Base-by-base conservation (phyloP, 2,113 vertebrate genomes). In the Takifugu flavidus region DNA sequence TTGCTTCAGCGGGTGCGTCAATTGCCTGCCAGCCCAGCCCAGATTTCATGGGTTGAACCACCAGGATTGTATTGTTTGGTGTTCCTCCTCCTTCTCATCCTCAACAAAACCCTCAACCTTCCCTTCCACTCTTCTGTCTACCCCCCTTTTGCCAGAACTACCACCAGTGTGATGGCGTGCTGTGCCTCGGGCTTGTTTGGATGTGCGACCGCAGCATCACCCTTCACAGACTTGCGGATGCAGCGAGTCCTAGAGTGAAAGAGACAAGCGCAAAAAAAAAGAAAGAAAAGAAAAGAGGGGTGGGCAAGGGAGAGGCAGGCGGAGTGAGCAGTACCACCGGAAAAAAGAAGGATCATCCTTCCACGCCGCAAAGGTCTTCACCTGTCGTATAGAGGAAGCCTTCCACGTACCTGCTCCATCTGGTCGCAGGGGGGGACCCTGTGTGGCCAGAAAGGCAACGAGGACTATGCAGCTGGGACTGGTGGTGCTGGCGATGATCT, bases 401-500 rank as follows among this genome's bases (percentile, higher is more conserved):
- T 60, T 69, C 68, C 85, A 71, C 75, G 86, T 82, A 80, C 83
- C 75, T 76, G 73, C 89, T 90, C 92, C 89, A 89, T 90, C 91
- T 88, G 85, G 83, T 85, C 79, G 86, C 80, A 80, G 78, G 83
- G 83, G 4, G 82, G 91, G 92, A 88, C 89, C 88, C 89, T 89
- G 86, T 80, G 88, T 81, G 82, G 88, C 93, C 90, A 89, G 87
- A 65, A 82, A 74, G 71, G 88, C 74, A 91, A 91, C 77, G 90
- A 93, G 89, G 94, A 99, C 94, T 96, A 98, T 99, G 95, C 94
- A 92, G 93, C 94, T 96, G 92, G 93, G 95, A 93, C 89, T 95
- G 88, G 85, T 95, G 90, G 91, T 85, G 74, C 90, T 93, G 86
- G 82, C 85, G 91, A 92, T 93, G 93, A 80, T 98, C 90, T 93